phyloP scores from a whole-genome alignment of 2,888 invertebrate species.

The Nineta flava region DNA sequence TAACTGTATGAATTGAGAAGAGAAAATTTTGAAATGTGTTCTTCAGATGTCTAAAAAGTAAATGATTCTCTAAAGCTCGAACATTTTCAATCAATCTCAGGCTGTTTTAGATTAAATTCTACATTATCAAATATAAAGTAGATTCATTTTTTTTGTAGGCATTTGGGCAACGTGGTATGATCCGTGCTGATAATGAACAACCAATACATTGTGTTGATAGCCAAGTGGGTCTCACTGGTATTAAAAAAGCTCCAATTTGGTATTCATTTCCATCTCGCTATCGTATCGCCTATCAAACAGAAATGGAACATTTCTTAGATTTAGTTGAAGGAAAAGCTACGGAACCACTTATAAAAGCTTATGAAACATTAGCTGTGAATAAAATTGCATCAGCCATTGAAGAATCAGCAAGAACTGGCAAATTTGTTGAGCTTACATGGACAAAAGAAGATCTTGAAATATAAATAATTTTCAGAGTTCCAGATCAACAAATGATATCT shows the following conservation, averaged over 20 bases:
- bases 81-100: no score
- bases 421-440: slow-evolving; percentile 36
- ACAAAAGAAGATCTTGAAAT: not conserved
- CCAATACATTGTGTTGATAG: slow-evolving; percentile 31
- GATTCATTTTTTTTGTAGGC: slow-evolving; percentile 19
- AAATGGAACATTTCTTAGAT: slow-evolving; percentile 44
- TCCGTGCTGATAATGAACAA: slow-evolving; percentile 37
- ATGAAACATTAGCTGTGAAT: slow-evolving; percentile 37
- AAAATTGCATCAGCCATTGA: slow-evolving; percentile 42
- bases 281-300: slow-evolving; percentile 32
- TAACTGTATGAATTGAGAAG: no score
- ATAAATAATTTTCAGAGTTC: not conserved
- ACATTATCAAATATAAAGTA: no score
- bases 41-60: no score
- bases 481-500: not conserved
- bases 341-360: slow-evolving; percentile 27
- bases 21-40: no score
- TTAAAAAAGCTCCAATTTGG: slow-evolving; percentile 34
- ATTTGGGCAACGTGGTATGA: slow-evolving; percentile 40
- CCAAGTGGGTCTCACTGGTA: slow-evolving; percentile 26
- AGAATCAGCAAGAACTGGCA: slow-evolving; percentile 35
- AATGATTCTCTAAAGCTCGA: no score
- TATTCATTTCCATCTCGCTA: slow-evolving; percentile 45
- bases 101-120: no score
- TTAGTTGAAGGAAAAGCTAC: slow-evolving; percentile 31